These are phyloP conservation scores for Pristionchus entomophagus DNA, from an alignment of 2,888 invertebrate genomes.

Conservation along the genomic window DNA sequence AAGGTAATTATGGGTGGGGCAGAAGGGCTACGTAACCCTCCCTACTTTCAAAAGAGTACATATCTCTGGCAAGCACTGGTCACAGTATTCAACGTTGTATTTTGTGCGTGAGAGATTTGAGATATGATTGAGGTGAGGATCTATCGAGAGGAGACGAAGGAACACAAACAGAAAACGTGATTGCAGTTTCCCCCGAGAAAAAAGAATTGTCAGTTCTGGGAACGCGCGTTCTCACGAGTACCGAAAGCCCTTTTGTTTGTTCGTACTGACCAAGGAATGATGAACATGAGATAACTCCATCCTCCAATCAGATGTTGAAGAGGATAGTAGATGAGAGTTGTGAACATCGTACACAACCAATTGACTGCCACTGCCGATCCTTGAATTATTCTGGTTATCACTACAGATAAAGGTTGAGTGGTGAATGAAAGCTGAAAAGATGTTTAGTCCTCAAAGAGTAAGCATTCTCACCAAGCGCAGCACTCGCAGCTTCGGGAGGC, in stretches of 20 bases:
- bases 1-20: too few species aligned
- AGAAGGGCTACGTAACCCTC: too few species aligned
- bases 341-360: conserved; percentile 67
- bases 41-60: too few species aligned
- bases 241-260: not conserved
- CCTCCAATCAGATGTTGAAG: conserved; percentile 67
- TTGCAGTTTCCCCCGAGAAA: not conserved
- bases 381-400: not conserved
- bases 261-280: conserved; percentile 61
- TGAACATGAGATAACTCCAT: conserved; percentile 71
- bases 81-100: too few species aligned
- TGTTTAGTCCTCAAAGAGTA: not conserved
- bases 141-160: not conserved
- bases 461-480: conserved; percentile 48
- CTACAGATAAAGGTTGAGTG: not conserved
- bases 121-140: not conserved
- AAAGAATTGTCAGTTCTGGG: not conserved
- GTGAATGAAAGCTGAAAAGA: not conserved
- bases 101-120: not conserved
- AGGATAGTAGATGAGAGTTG: conserved; percentile 69
- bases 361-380: conserved; percentile 69
- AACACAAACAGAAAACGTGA: not conserved
- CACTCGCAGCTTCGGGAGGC: conserved; percentile 50
- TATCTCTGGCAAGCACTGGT: too few species aligned
- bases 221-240: not conserved